Evolutionary conservation across 1,140 invertebrate genomes (phyloP), one percentile per base, ranked within the genome.

Genomic region (Papilio aristodemus): DNA sequence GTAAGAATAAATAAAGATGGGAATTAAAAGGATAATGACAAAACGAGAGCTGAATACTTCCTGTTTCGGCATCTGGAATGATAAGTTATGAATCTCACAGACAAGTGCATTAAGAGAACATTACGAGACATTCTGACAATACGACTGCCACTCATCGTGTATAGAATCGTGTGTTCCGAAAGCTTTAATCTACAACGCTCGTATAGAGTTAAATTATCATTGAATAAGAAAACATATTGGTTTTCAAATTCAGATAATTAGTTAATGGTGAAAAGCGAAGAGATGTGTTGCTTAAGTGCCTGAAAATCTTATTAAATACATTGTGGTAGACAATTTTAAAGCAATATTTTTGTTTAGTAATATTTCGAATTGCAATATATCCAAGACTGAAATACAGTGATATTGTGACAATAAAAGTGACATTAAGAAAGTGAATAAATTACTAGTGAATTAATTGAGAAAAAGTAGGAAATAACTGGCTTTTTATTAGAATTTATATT

Each of bases 361-460:
- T 54, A 25, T n/a, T n/a, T n/a, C n/a, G n/a, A n/a, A n/a, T n/a
- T n/a, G 22, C 9, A 32, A 32, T 32, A n/a, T n/a, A 32, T 22
- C 19, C 10, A 54, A 54, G 46, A 22, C 46, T 54, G 46, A 54
- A 54, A 54, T 22, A n/a, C 46, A 54, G 46, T 54, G 46, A 22
- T 54, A 54, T 22, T 13, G 46, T 54, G 46, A 54, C 46, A 54
- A 54, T 54, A 54, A 46, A 19, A 25, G 46, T 13, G 19, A 5
- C 27, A 32, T 32, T 32, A 6, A 3, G 27, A 32, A 3, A 17
- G 19, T 54, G 46, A 9, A 54, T 10, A 50, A 50, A 50, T 46
- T 19, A 9, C 43, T 46, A 8, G 17, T 54, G 46, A 13, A 14
- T 46, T n/a, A n/a, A n/a, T n/a, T n/a, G n/a, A n/a, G n/a, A n/a